A percentile compares a stretch with the other conserved stretches of the same genome.
Conservation (phyloP, 64 coral and sea anemone species). For the Catalaphyllia jardinei region DNA sequence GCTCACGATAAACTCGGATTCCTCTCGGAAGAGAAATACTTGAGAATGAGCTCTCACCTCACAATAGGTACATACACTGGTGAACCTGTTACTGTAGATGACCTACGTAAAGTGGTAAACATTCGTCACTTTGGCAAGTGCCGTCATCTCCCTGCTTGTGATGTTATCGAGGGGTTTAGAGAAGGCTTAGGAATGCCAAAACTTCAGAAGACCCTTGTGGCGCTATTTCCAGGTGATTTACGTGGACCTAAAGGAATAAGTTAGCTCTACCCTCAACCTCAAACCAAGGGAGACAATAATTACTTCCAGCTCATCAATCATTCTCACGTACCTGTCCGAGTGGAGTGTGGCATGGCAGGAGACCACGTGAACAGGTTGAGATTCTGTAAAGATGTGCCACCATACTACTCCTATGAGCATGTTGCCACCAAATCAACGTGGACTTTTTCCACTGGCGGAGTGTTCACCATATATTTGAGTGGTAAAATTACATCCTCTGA, state of each 20-base stretch:
- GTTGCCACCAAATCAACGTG: constrained; percentile 28
- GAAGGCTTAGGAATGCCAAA: constrained; percentile 25
- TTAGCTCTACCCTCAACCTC: constrained; percentile 18
- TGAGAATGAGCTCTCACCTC: background rate
- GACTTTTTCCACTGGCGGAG: constrained; percentile 37
- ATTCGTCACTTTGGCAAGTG: background rate
- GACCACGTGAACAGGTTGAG: background rate
- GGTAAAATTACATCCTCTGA: constrained; percentile 1
- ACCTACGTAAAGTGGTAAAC: background rate
- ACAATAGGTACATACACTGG: background rate
- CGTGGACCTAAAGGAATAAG: background rate
- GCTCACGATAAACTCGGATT: constrained; percentile 27
- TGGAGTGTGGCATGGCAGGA: constrained; percentile 16
- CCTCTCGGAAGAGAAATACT: constrained; percentile 24
- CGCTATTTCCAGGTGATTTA: background rate
- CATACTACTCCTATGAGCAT: constrained; percentile 34
- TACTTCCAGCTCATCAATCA: constrained; percentile 57
- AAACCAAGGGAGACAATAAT: constrained; percentile 33
- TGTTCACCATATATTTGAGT: constrained; percentile 13
- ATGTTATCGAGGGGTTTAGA: constrained; percentile 10
- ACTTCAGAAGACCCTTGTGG: background rate
- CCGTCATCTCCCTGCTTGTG: background rate
- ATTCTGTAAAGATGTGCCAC: background rate
- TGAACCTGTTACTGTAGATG: background rate
- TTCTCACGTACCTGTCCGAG: constrained; percentile 5